A percentile compares a stretch with the other conserved stretches of the same genome.
These are phyloP conservation scores for Atherix ibis DNA, from an alignment of 2,888 invertebrate species.

Conservation along the genomic window DNA sequence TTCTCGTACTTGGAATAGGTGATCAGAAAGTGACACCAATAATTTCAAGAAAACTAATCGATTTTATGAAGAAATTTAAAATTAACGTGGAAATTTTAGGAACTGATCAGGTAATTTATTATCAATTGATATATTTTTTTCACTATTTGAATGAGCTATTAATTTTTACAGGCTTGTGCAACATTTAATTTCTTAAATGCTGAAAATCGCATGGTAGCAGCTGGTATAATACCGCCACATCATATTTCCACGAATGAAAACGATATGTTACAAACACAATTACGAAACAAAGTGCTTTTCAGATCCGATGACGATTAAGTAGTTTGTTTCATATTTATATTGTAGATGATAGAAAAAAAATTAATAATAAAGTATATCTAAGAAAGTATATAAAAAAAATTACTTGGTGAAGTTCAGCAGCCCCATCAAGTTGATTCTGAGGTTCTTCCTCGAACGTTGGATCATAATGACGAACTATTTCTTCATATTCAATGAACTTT, in stretches of 20 bases:
- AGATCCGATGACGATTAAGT: constrained; percentile 11
- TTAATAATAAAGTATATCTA: background rate
- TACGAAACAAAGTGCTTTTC: constrained; percentile 41
- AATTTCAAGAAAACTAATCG: constrained; percentile 31
- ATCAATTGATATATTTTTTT: background rate
- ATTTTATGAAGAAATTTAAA: constrained; percentile 36
- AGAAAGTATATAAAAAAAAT: constrained; percentile 1
- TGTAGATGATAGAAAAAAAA: background rate
- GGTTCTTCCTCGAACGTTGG: constrained; percentile 47
- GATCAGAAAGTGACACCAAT: constrained; percentile 32
- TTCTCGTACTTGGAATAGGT: constrained; percentile 58
- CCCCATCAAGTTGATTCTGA: constrained; percentile 31
- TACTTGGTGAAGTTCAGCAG: constrained; percentile 55
- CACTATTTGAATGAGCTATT: background rate
- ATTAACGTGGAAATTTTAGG: constrained; percentile 66
- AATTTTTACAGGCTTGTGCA: constrained; percentile 46
- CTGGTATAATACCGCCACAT: constrained; percentile 51
- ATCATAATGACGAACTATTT: constrained; percentile 69
- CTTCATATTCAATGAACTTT: constrained; percentile 70
- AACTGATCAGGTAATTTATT: constrained; percentile 42
- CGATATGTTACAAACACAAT: constrained; percentile 39
- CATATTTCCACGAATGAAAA: constrained; percentile 38
- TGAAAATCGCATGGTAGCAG: constrained; percentile 54
- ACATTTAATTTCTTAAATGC: constrained; percentile 84
- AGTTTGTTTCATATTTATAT: background rate